These are phyloP conservation scores for Progne subis DNA, from an alignment of 2,113 vertebrate genomes.

Conservation along the genomic window DNA sequence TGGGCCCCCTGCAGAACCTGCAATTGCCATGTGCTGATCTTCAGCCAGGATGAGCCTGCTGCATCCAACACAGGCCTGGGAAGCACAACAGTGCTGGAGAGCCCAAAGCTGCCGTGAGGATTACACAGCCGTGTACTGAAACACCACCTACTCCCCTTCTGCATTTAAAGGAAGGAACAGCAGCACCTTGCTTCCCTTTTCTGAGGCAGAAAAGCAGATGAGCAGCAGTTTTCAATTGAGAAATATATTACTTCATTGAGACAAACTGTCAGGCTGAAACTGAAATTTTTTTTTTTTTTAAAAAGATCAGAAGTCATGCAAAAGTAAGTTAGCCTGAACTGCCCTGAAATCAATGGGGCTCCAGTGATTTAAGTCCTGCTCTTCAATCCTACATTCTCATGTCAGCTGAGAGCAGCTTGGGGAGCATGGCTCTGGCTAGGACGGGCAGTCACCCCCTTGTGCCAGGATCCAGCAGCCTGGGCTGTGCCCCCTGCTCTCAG, in stretches of 20 bases:
- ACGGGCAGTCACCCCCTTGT: accelerated
- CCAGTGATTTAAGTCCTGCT: not conserved
- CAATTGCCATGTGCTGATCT: accelerated
- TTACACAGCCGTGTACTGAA: not conserved
- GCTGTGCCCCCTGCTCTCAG: not conserved
- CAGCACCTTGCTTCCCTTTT: conserved; percentile 17
- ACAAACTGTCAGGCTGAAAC: not conserved
- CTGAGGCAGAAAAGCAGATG: conserved; percentile 20
- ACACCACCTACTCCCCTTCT: not conserved
- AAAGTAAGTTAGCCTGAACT: not conserved
- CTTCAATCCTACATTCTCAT: not conserved
- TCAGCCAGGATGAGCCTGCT: not conserved
- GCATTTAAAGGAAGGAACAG: not conserved
- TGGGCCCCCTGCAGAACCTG: not conserved
- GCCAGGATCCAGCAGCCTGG: not conserved
- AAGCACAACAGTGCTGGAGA: not conserved
- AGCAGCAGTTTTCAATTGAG: conserved; percentile 18
- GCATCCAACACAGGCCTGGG: not conserved
- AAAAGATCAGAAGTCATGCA: not conserved
- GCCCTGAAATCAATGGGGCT: not conserved
- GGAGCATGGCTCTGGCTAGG: not conserved
- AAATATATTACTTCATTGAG: conserved; percentile 24
- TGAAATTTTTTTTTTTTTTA: not conserved
- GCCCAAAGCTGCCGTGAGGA: not conserved
- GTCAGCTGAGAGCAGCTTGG: not conserved